Evolutionary conservation across 2,888 invertebrate species (phyloP).

Genomic region (Allophyes oxyacanthae): DNA sequence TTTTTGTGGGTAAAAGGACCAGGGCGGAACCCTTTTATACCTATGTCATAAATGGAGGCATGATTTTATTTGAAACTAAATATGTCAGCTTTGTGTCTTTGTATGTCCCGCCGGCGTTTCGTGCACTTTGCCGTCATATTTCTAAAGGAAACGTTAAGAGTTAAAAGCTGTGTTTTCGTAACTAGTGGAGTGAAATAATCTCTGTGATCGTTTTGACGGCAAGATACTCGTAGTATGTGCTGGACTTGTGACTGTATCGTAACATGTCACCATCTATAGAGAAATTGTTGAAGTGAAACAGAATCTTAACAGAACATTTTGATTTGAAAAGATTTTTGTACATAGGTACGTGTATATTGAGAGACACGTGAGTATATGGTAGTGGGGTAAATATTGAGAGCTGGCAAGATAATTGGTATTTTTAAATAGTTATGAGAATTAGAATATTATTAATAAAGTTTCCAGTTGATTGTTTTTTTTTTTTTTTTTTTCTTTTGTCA

Average conservation of each 20-base stretch:
- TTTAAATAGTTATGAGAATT: too few species aligned
- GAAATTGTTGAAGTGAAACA: constrained; percentile 22
- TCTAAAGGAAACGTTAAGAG: constrained; percentile 16
- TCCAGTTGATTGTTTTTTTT: too few species aligned
- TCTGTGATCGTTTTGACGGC: constrained; percentile 25
- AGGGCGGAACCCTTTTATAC: too few species aligned
- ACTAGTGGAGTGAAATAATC: constrained; percentile 26
- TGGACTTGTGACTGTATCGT: constrained; percentile 2
- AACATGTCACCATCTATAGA: constrained; percentile 8
- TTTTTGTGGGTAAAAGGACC: too few species aligned
- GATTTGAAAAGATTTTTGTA: constrained; percentile 12
- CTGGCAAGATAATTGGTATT: constrained; percentile 6
- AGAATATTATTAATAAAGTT: too few species aligned
- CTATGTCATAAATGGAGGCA: too few species aligned
- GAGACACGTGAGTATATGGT: too few species aligned
- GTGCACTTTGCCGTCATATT: constrained; percentile 26
- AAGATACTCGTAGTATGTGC: neutral
- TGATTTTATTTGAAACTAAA: constrained; percentile 4
- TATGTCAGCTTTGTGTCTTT: constrained; percentile 15
- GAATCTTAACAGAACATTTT: constrained; percentile 13
- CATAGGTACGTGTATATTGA: constrained; percentile 9
- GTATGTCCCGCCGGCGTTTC: constrained; percentile 3
- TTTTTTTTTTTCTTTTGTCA: too few species aligned
- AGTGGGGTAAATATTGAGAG: too few species aligned
- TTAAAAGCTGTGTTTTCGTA: constrained; percentile 21